Evolutionary conservation across 2,797 vertebrate genomes (phyloP).

Genomic region (Anomalospiza imberbis): DNA sequence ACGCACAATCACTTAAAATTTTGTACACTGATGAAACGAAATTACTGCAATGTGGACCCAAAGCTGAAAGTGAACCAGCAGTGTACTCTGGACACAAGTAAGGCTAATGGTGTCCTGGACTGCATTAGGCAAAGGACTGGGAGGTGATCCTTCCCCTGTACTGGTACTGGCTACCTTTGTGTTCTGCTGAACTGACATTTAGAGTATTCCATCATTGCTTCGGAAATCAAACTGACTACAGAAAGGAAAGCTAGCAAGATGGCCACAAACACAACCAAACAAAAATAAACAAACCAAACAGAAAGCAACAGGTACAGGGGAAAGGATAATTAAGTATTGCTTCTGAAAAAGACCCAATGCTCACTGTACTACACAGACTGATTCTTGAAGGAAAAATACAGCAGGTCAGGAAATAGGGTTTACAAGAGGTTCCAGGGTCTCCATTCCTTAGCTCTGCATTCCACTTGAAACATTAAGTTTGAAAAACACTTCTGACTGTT

Average conservation of each 20-base stretch:
- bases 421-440: neutral
- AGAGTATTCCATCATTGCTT: neutral
- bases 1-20: neutral
- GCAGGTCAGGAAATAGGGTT: neutral
- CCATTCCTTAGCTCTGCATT: neutral
- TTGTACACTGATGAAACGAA: accelerated
- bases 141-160: neutral
- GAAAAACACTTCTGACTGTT: neutral
- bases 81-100: neutral
- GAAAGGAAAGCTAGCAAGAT: neutral
- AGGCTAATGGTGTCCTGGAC: neutral
- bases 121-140: neutral
- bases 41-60: neutral
- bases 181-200: neutral
- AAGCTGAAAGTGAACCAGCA: neutral
- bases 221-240: neutral
- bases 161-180: neutral
- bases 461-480: neutral
- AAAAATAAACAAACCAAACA: neutral
- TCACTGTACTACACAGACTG: neutral
- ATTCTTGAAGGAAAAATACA: neutral
- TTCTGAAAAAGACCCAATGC: neutral
- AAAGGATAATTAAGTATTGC: neutral
- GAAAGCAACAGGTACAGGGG: neutral
- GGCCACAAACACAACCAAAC: neutral